Base-by-base conservation (phyloP, 2,888 invertebrate species). In the Tupiocoris notatus region DNA sequence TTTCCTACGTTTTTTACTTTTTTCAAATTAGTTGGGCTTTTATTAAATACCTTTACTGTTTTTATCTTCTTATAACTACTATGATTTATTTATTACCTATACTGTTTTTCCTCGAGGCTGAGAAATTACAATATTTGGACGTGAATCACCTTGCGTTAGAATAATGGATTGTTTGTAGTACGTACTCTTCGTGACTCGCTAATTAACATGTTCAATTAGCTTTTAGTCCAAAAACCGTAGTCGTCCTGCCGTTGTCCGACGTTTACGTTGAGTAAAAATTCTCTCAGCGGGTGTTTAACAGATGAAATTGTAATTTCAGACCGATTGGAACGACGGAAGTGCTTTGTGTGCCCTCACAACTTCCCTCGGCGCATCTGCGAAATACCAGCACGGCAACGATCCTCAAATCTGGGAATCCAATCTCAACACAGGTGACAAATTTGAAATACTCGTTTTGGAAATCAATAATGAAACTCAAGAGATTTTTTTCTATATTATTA, bases 251-350 rank as follows among this genome's bases (percentile, higher is more conserved):
- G 3, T 12, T 39, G 39, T 39, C 39, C 6, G 39, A 39, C 6
- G 39, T n/a, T n/a, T n/a, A n/a, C n/a, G n/a, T n/a, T n/a, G n/a
- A n/a, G n/a, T n/a, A n/a, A n/a, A n/a, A 39, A 39, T 39, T 7
- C 39, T 39, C 39, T 12, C 3, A 7, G 39, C 12, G 6, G 39
- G 7, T 59, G n/a, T 59, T 59, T 74, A 25, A 61, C n/a, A 25
- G 0, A 18, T 16, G 23, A 57, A 24, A 9, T 39, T 74, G 7
- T 66, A n/a, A 57, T 85, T 86, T 76, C 85, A 97, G 95, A 93
- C 92, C 80, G 96, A 98, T 83, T 98, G 98, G 98, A 97, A 97
- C 83, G 96, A 98, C 83, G 98, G 98, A 0, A 89, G 90, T 81
- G 91, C 92, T 0, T 88, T 96, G 20, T 94, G 94, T 82, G 91